Base-by-base conservation (phyloP, 2,797 vertebrate species). In the Onychomys arenicola region DNA sequence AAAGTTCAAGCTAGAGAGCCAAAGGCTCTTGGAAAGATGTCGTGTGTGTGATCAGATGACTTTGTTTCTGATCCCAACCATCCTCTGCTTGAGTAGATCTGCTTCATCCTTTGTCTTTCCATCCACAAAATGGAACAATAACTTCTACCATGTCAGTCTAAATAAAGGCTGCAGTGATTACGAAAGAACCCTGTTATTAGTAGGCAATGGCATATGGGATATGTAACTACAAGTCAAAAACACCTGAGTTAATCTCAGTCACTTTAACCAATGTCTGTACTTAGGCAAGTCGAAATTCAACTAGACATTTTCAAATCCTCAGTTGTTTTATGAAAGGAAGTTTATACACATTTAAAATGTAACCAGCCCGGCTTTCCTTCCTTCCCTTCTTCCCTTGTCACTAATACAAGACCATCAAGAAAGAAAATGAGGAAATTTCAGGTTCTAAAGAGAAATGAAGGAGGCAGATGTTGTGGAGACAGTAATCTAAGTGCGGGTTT, bases 381-480 rank as follows among this genome's bases (percentile, higher is more conserved):
- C 43, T 37, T 93, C 59, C 57, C 88, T 92, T 91, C 29, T 17
- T 49, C 43, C 8, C 19, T 89, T 94, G 81, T 93, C 92, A 81
- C 34, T 27, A 57, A 78, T 55, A 43, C 27, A 91, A 92, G 86
- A 71, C 23, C 80, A 89, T 27, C 43, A 77, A 83, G 78, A 84
- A 92, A 87, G 61, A 96, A 96, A 94, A 75, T 57, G 32, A 93
- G 89, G 52, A 86, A 71, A 84, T 91, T 86, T 92, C 25, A 93
- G 59, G 10, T 69, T 67, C 82, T n/a, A 77, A 94, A 81, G 76
- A n/a, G 57, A 91, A 80, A 89, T 13, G 73, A 59, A 93, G 17
- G 34, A 82, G 13, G 2, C 8, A 55, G 75, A 73, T 46, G n/a
- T 61, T 46, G n/a, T 61, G 65, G 83, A 67, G 90, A 63, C 55